phyloP scores from a whole-genome alignment of 2,888 invertebrate genomes.

The Archaeoteleia sp. region DNA sequence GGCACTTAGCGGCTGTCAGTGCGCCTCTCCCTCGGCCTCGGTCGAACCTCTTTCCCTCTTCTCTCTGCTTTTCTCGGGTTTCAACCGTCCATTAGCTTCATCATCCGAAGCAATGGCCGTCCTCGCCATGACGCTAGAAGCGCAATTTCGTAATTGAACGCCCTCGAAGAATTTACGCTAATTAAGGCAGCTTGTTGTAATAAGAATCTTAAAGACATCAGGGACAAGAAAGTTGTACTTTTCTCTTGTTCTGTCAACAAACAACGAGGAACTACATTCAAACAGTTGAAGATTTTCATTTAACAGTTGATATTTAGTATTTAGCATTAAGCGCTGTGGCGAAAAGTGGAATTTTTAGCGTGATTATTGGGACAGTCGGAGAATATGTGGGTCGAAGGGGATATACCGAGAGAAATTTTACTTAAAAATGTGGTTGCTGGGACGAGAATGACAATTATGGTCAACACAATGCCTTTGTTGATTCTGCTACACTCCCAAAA shows the following conservation, averaged over 20 bases:
- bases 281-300: too few relatives aligned
- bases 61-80: conserved; percentile 53
- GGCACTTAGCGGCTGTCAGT: conserved; percentile 72
- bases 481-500: too few relatives aligned
- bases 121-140: conserved; percentile 56
- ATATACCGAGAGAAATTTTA: too few relatives aligned
- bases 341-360: too few relatives aligned
- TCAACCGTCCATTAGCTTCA: conserved; percentile 74
- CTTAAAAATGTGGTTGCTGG: too few relatives aligned
- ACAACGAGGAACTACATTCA: too few relatives aligned
- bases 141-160: conserved; percentile 71
- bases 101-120: conserved; percentile 69
- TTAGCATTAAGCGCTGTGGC: too few relatives aligned
- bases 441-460: too few relatives aligned
- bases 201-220: background rate
- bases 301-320: too few relatives aligned
- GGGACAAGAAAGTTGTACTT: conserved; percentile 1
- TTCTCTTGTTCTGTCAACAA: conserved; percentile 3
- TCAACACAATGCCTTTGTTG: too few relatives aligned
- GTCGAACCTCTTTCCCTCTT: conserved; percentile 55
- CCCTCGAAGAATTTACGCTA: conserved; percentile 45
- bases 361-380: too few relatives aligned
- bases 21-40: conserved; percentile 67
- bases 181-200: conserved; percentile 19
- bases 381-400: too few relatives aligned